These are phyloP conservation scores for Tetragnatha versicolor DNA, from an alignment of 1,140 invertebrate genomes.

Conservation along the genomic window DNA sequence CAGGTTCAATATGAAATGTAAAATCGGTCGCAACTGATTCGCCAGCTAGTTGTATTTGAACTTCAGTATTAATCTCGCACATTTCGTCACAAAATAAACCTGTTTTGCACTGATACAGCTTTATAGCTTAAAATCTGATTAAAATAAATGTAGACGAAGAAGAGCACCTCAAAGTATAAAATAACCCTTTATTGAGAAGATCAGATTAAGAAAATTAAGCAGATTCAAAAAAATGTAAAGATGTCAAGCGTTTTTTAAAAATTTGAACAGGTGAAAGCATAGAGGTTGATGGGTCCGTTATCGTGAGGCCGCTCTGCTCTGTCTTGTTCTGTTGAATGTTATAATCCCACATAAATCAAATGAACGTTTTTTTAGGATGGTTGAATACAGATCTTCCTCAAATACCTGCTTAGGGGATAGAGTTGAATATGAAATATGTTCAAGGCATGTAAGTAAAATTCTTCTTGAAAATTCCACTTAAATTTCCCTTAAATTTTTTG, in stretches of 20 bases:
- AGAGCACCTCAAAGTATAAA: too few species aligned
- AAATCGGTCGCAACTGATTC: background rate
- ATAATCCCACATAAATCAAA: background rate
- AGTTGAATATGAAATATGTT: constrained; percentile 31
- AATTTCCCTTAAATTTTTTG: too few species aligned
- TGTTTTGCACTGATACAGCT: background rate
- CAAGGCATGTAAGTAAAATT: constrained; percentile 19
- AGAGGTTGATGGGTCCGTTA: too few species aligned
- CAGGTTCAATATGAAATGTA: too few species aligned
- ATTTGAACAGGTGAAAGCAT: too few species aligned
- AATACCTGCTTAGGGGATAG: constrained; percentile 7
- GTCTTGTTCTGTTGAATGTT: too few species aligned
- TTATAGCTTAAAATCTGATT: background rate
- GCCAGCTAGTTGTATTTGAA: background rate
- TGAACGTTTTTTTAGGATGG: background rate
- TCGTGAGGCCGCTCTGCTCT: too few species aligned
- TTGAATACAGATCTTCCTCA: background rate
- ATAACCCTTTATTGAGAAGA: too few species aligned
- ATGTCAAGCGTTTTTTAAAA: background rate
- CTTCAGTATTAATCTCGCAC: background rate
- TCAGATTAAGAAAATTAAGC: too few species aligned
- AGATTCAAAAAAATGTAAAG: background rate
- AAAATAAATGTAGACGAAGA: too few species aligned
- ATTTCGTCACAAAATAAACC: background rate
- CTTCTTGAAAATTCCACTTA: too few species aligned